These are phyloP conservation scores for Eulacestoma nigropectus DNA, from an alignment of 2,113 vertebrate genomes.

Conservation along the genomic window DNA sequence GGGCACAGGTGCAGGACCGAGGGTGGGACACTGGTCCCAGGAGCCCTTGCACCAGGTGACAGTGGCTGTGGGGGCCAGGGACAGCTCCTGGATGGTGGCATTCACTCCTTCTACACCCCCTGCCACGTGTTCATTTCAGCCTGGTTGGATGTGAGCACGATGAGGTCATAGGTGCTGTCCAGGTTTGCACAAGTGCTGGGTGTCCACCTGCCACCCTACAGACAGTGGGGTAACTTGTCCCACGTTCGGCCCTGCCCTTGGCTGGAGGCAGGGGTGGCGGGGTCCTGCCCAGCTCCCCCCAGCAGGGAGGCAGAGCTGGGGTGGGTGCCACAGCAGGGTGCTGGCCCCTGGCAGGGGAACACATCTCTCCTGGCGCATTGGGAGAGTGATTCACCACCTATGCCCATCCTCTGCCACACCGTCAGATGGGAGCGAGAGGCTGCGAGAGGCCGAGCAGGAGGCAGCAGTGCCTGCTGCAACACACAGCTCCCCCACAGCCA, in stretches of 20 bases:
- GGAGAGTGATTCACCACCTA: fast-evolving
- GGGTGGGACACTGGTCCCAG: not conserved
- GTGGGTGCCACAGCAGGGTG: not conserved
- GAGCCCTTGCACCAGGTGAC: not conserved
- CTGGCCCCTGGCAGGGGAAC: not conserved
- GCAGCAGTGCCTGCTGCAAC: not conserved
- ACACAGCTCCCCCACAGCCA: not conserved
- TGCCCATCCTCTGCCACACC: not conserved
- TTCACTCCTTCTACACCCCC: no score
- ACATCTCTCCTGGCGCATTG: fast-evolving
- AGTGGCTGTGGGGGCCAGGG: not conserved
- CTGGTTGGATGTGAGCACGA: not conserved
- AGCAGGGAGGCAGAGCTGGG: not conserved
- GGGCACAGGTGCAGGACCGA: not conserved
- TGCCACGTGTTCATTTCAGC: not conserved
- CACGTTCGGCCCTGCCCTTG: fast-evolving
- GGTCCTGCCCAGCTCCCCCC: not conserved
- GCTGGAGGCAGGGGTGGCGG: fast-evolving
- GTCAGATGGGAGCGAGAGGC: fast-evolving
- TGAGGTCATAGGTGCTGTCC: not conserved
- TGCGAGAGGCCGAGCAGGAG: fast-evolving
- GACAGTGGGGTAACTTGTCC: not conserved
- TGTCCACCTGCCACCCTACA: not conserved
- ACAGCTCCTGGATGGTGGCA: not conserved
- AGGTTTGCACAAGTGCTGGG: not conserved